phyloP scores from a whole-genome alignment of 2,888 invertebrate species.

The Invenusta paracnida region DNA sequence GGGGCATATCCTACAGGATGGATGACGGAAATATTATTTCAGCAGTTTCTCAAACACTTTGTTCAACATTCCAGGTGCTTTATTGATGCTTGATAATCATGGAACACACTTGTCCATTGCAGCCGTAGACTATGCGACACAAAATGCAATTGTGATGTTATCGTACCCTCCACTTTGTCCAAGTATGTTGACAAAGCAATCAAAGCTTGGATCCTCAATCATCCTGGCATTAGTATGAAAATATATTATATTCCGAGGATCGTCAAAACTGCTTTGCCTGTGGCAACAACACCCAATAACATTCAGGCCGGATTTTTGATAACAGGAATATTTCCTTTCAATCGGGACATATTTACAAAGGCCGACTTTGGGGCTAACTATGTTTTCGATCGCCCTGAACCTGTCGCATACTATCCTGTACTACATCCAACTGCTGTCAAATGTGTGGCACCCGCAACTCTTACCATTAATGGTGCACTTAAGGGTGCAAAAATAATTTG shows the following conservation, averaged over 20 bases:
- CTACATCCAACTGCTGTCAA: neutral
- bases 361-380: neutral
- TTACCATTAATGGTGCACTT: neutral
- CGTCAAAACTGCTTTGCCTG: conserved; percentile 21
- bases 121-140: conserved; percentile 46
- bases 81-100: conserved; percentile 45
- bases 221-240: conserved; percentile 52
- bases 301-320: neutral
- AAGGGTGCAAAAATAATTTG: no score
- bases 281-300: no score
- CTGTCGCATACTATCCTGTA: neutral
- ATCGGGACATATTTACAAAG: neutral
- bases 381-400: neutral
- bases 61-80: conserved; percentile 27
- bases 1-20: conserved; percentile 22
- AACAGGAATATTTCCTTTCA: neutral
- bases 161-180: conserved; percentile 45
- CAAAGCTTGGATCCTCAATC: conserved; percentile 52
- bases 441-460: neutral
- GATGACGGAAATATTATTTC: conserved; percentile 42
- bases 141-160: conserved; percentile 50
- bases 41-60: conserved; percentile 37
- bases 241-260: conserved; percentile 48
- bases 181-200: conserved; percentile 50
- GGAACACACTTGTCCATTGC: conserved; percentile 38